Base-by-base conservation (phyloP, 2,888 invertebrate genomes). In the Latrodectus hesperus region DNA sequence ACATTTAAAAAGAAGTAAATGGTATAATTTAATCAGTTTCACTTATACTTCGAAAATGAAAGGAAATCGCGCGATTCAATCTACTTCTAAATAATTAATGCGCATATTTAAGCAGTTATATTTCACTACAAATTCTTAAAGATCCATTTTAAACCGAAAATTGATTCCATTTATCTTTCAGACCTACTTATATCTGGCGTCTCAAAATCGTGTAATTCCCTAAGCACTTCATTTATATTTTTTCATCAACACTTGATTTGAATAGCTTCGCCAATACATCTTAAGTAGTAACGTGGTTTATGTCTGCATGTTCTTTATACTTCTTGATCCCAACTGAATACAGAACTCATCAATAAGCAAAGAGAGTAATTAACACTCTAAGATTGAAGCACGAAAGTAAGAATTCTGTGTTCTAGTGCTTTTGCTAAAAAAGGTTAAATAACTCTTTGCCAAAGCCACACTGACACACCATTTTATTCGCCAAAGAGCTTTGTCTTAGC, bases 381-480 rank as follows among this genome's bases (percentile, higher is more conserved):
- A 74, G 74, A 74, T 74, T 26, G 65, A 64, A 76, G 51, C 60
- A n/a, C n/a, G 60, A 60, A 60, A n/a, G 60, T 60, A 60, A 60
- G 6, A 12, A 60, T 60, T 60, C 60, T 60, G n/a, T 60, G 60
- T 60, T 60, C 60, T 16, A 60, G 22, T 26, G 9, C 76, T 49
- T 64, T 76, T 14, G 49, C 76, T 64, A 60, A 60, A 60, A 60
- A 60, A 60, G 12, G 67, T 17, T 52, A 26, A 80, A 80, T 64
- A 70, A 79, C 79, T 60, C 79, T 71, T 73, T 55, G 60, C 68
- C 51, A 78, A 26, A 53, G n/a, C 52, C 60, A 60, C 38, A 51
- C 60, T 80, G 49, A 80, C 67, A 80, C 72, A 71, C 79, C 72
- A 72, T 80, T 80, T 71, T 72, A 72, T 72, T 80, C 80, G 64